Percentiles rank a stretch among this genome's conserved stretches.
Evolutionary conservation across 2,888 invertebrate species (phyloP).

Genomic region (Danaus chrysippus): DNA sequence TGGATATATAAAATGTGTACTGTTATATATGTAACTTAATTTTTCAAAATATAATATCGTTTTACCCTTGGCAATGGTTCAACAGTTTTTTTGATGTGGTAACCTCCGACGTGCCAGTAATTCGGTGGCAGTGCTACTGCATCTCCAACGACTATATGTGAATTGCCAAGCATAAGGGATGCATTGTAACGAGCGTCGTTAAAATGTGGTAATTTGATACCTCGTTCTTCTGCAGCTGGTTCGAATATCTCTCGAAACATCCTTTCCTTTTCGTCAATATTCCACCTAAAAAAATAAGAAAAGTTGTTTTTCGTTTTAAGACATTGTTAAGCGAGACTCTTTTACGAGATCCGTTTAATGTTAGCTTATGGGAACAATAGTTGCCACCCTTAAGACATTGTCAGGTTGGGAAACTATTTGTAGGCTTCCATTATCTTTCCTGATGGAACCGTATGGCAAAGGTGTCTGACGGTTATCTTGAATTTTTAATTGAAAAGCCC

Average conservation of each 20-base stretch:
- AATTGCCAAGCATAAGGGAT: slow-evolving; percentile 54
- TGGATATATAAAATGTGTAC: slow-evolving; percentile 7
- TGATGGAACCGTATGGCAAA: no score
- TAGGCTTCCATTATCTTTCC: no score
- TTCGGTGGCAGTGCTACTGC: slow-evolving; percentile 47
- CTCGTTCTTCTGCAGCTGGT: slow-evolving; percentile 34
- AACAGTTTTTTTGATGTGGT: slow-evolving; percentile 48
- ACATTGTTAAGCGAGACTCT: no score
- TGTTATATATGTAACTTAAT: slow-evolving; percentile 16
- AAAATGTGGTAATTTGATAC: slow-evolving; percentile 41
- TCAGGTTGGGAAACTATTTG: no score
- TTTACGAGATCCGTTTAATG: no score
- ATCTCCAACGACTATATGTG: slow-evolving; percentile 47
- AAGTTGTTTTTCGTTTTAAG: not conserved
- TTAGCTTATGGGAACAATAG: no score
- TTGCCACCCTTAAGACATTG: no score
- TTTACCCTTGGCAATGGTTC: slow-evolving; percentile 47
- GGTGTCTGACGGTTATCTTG: no score
- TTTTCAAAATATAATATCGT: not conserved
- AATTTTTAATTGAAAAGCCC: no score
- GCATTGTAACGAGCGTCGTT: slow-evolving; percentile 46
- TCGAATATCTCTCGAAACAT: slow-evolving; percentile 25
- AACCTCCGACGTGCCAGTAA: slow-evolving; percentile 53
- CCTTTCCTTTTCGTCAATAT: slow-evolving; percentile 17
- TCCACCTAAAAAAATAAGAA: not conserved